A percentile compares a stretch with the other conserved stretches of the same genome.
Conservation (phyloP, 2,888 invertebrate genomes). For the Alsophila aescularia region DNA sequence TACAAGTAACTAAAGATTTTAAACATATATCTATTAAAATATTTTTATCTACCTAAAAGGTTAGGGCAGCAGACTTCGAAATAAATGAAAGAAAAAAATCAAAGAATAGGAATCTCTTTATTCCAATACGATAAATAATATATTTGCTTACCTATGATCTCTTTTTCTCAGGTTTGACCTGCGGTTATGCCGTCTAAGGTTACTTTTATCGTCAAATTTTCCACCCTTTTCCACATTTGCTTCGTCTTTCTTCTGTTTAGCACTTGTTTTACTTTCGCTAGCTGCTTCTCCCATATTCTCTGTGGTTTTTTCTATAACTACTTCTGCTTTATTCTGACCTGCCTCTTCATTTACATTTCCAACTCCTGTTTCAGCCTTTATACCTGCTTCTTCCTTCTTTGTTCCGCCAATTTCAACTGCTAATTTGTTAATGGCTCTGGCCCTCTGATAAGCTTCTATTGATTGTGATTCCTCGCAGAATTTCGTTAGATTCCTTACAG, state of each 20-base stretch:
- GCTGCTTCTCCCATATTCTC: neutral
- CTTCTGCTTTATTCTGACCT: neutral
- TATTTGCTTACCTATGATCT: conserved; percentile 17
- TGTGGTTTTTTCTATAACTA: neutral
- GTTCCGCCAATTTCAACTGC: neutral
- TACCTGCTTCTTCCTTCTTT: neutral
- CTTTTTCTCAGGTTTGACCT: neutral
- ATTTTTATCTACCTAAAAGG: too few relatives aligned
- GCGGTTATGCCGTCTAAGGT: neutral
- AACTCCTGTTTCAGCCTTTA: neutral
- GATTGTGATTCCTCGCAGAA: conserved; percentile 56
- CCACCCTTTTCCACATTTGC: neutral
- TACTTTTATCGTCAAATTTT: neutral
- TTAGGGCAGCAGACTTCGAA: neutral
- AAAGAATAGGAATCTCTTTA: conserved; percentile 3
- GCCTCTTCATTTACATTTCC: neutral
- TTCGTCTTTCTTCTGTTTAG: conserved; percentile 1
- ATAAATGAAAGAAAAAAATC: conserved; percentile 20
- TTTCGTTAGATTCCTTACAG: conserved; percentile 50
- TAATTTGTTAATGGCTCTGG: neutral
- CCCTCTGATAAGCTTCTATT: conserved; percentile 49
- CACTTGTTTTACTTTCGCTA: conserved; percentile 5
- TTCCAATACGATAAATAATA: conserved; percentile 8
- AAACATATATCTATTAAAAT: too few relatives aligned
- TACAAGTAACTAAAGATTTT: too few relatives aligned